A percentile compares a stretch with the other conserved stretches of the same genome.
These are phyloP conservation scores for Porites rus DNA, from an alignment of 92 coral and sea anemone species.

Conservation along the genomic window DNA sequence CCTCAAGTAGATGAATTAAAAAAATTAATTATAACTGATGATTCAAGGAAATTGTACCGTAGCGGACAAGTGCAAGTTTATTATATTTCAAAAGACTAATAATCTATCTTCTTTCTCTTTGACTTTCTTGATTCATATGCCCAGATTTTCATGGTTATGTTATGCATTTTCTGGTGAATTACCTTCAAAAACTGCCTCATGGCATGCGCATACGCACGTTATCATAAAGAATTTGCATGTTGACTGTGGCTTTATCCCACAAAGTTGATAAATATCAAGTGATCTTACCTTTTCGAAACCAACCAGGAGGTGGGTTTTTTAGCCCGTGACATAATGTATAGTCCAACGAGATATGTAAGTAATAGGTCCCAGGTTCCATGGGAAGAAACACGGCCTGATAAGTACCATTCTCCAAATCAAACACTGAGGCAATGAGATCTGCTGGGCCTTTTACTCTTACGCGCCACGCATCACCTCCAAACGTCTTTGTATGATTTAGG, in stretches of 20 bases:
- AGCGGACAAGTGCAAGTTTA: too few species aligned
- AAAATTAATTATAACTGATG: too few species aligned
- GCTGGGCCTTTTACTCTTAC: conserved; percentile 71
- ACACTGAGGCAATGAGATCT: conserved; percentile 66
- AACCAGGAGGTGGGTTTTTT: conserved; percentile 87
- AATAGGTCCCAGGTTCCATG: conserved; percentile 77
- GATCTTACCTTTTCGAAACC: conserved; percentile 77
- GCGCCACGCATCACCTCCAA: conserved; percentile 86
- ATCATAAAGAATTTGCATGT: background rate
- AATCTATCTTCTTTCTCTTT: too few species aligned
- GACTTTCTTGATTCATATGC: too few species aligned
- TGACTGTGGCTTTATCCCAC: background rate
- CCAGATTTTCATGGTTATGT: too few species aligned
- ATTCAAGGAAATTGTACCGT: too few species aligned
- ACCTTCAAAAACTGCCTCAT: too few species aligned
- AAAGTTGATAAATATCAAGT: background rate
- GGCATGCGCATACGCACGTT: too few species aligned
- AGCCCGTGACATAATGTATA: conserved; percentile 81
- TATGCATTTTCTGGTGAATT: too few species aligned
- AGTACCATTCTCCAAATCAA: conserved; percentile 78
- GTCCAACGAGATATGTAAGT: conserved; percentile 66
- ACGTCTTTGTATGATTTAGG: conserved; percentile 48
- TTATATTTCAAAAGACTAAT: too few species aligned
- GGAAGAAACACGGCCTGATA: conserved; percentile 77
- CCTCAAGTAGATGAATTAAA: too few species aligned